These are phyloP conservation scores for Capromys pilorides DNA, from an alignment of 2,797 vertebrate species.

Conservation along the genomic window DNA sequence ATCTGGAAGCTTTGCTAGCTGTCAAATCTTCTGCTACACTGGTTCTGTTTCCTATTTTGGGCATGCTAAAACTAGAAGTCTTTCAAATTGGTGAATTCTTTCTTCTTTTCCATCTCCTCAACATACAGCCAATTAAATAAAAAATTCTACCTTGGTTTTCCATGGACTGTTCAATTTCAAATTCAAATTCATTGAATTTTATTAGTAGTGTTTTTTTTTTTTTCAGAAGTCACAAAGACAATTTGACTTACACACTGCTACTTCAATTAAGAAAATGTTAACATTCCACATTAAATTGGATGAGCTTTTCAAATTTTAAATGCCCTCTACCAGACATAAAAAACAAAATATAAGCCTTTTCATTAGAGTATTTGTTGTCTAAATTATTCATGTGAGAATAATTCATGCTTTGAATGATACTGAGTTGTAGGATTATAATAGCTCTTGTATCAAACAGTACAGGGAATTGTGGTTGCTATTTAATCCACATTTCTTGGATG, in stretches of 20 bases:
- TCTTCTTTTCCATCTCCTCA: not conserved
- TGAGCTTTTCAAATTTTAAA: not conserved
- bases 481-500: not conserved
- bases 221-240: not conserved
- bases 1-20: not conserved
- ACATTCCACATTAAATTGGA: not conserved
- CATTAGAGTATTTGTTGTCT: not conserved
- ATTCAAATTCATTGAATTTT: not conserved
- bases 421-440: not conserved
- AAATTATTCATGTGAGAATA: not conserved
- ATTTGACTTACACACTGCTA: not conserved
- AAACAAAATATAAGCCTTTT: not conserved
- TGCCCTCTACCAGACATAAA: not conserved
- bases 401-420: not conserved
- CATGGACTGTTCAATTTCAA: not conserved
- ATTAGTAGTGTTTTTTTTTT: not conserved
- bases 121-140: not conserved
- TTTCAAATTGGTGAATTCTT: not conserved
- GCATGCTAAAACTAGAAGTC: not conserved
- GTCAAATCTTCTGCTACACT: rapidly evolving
- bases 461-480: not conserved
- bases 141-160: not conserved
- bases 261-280: not conserved
- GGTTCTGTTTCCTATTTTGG: not conserved
- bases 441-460: not conserved